Evolutionary conservation across 2,888 invertebrate species (phyloP), one percentile per base, ranked within the genome.

Genomic region (Pyrocoelia pectoralis): DNA sequence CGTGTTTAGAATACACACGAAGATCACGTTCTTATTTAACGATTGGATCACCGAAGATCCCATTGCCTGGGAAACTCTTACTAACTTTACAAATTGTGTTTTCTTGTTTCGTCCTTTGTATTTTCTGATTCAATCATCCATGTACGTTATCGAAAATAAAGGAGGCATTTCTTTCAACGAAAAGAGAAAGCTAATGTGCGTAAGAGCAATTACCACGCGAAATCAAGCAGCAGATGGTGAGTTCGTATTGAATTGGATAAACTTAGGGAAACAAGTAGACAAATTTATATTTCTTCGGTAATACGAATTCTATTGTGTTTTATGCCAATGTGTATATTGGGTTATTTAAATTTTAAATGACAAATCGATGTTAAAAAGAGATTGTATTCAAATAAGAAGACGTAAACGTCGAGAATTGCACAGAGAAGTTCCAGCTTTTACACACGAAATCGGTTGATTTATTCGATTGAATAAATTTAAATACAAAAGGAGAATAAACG

Each of bases 71-170:
- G 68, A 72, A 71, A 73, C 73, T 73, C 75, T 72, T 73, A 70
- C 76, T 76, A 77, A 79, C 79, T 79, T 77, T 74, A 80, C 78
- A 80, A 80, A 80, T 79, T 80, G 79, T 78, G 76, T 79, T 80
- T 79, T 78, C 79, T 79, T 79, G 79, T 79, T 77, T 78, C 76
- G 77, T 71, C 74, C 67, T 70, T 71, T 70, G 71, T 70, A 74
- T 73, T 75, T 78, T 72, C 76, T 74, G 77, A 78, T 78, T 77
- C 77, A 77, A 78, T 78, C 76, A 75, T 71, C 70, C 71, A 55
- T 67, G 53, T 65, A 67, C 64, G 65, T 67, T 58, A 33, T 53
- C 29, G 33, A 19, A 48, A 29, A 50, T 48, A 29, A 24, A 12
- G 43, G 43, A 50, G 19, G 24, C 33, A 49, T 28, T 54, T 18